phyloP scores from a whole-genome alignment of 1,140 invertebrate species.

The Magallana angulata region DNA sequence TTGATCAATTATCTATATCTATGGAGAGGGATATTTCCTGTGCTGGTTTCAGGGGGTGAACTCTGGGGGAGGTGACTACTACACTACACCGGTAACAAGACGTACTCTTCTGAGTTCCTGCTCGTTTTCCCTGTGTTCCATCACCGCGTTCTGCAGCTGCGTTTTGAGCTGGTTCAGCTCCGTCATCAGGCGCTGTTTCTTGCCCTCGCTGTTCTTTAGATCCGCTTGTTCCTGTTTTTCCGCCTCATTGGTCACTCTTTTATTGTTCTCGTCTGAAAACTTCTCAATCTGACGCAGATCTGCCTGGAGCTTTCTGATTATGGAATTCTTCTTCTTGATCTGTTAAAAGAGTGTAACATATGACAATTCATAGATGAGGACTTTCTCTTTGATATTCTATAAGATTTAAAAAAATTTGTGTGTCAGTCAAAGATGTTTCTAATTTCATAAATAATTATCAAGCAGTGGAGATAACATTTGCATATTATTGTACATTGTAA shows the following conservation, averaged over 20 bases:
- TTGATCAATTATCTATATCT: too few species aligned
- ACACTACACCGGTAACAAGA: constrained; percentile 26
- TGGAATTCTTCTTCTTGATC: constrained; percentile 78
- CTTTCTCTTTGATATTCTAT: too few species aligned
- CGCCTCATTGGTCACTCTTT: constrained; percentile 73
- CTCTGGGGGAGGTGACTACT: not conserved
- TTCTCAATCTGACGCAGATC: constrained; percentile 78
- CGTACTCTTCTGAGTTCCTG: constrained; percentile 76
- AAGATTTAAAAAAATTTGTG: too few species aligned
- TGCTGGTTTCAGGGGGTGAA: not conserved
- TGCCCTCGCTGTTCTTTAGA: constrained; percentile 77
- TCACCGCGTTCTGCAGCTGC: constrained; percentile 72
- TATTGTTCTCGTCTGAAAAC: constrained; percentile 77
- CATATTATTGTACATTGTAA: too few species aligned
- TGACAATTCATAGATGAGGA: too few species aligned
- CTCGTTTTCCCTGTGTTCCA: constrained; percentile 77
- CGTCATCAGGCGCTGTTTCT: constrained; percentile 71
- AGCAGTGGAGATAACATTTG: too few species aligned
- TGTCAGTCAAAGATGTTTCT: too few species aligned
- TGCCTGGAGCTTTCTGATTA: constrained; percentile 75
- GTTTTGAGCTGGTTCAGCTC: constrained; percentile 73
- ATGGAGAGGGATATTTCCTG: not conserved
- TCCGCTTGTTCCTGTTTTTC: constrained; percentile 77
- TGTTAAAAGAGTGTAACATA: constrained; percentile 50
- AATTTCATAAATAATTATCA: too few species aligned